Base-by-base conservation (phyloP, 2,888 invertebrate species). In the Drosophila leonis region DNA sequence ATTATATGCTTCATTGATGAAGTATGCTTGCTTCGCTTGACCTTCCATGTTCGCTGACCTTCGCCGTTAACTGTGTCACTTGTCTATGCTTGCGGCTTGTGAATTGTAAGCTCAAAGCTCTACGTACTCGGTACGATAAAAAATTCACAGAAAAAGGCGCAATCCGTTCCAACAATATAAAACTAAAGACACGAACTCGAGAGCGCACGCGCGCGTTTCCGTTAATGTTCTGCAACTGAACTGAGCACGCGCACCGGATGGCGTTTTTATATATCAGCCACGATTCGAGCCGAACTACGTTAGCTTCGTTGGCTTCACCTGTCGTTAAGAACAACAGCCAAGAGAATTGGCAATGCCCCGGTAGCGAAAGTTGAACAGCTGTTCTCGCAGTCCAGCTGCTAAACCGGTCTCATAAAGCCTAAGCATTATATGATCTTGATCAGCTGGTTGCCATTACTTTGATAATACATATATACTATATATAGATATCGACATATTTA, bases 291-390 rank as follows among this genome's bases (percentile, higher is more conserved):
- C 49, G 74, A 66, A 44, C 42, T 7, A 86, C 72, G 54, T 42
- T 31, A 79, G 87, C 89, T 82, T 73, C 66, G 72, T 61, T 64
- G 48, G 54, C 48, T 37, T 70, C 73, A 75, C 72, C 60, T 64
- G 66, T 57, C 67, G 56, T 39, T 57, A 65, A 70, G 80, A 77
- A 79, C 63, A 70, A 39, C n/a, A 54, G 33, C 33, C 37, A 37
- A 37, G 37, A 77, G 75, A 79, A 75, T 66, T 79, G 65, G 62
- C 78, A 64, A 60, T 48, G 76, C 72, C 80, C 72, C 80, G 71
- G 73, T 87, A 88, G 84, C 87, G 89, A 88, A 84, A 84, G 89
- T 88, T 79, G 20, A 49, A 75, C 83, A 83, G 87, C 87, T 86
- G 83, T 85, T 80, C 37, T 57, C 55, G 59, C 59, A 64, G 68